Percentiles rank a stretch among this genome's conserved stretches.
phyloP scores from a whole-genome alignment of 2,797 vertebrate genomes.

The Enteromius trimaculatus region DNA sequence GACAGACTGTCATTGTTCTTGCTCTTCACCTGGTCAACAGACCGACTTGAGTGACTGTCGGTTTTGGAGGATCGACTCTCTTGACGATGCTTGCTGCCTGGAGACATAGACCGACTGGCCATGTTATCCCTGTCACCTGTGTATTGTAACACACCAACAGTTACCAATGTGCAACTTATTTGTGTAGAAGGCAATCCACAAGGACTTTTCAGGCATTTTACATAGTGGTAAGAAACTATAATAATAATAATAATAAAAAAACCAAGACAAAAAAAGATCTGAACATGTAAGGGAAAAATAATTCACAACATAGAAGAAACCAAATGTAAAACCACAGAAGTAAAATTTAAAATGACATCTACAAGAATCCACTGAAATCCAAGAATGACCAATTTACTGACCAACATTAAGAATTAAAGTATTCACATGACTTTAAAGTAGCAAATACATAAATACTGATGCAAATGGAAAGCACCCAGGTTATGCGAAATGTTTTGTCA shows the following conservation, averaged over 20 bases:
- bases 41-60: conserved; percentile 85
- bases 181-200: conserved; percentile 8
- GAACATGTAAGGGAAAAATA: conserved; percentile 51
- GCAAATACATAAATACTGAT: conserved; percentile 26
- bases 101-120: conserved; percentile 82
- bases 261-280: conserved; percentile 29
- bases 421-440: neutral
- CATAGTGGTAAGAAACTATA: neutral
- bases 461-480: conserved; percentile 30
- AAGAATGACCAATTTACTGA: conserved; percentile 36
- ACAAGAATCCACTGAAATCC: conserved; percentile 42
- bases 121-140: conserved; percentile 91
- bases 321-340: conserved; percentile 11
- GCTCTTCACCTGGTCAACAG: conserved; percentile 85
- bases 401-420: neutral
- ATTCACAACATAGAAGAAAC: conserved; percentile 34
- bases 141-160: conserved; percentile 64
- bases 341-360: neutral
- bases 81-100: conserved; percentile 88
- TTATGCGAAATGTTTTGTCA: neutral
- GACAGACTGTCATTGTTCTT: conserved; percentile 86
- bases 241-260: neutral
- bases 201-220: conserved; percentile 7
- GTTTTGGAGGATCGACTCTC: conserved; percentile 89
- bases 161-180: conserved; percentile 47